A percentile compares a stretch with the other conserved stretches of the same genome.
These are phyloP conservation scores for Nipponia nippon DNA, from an alignment of 2,113 vertebrate genomes.

Conservation along the genomic window DNA sequence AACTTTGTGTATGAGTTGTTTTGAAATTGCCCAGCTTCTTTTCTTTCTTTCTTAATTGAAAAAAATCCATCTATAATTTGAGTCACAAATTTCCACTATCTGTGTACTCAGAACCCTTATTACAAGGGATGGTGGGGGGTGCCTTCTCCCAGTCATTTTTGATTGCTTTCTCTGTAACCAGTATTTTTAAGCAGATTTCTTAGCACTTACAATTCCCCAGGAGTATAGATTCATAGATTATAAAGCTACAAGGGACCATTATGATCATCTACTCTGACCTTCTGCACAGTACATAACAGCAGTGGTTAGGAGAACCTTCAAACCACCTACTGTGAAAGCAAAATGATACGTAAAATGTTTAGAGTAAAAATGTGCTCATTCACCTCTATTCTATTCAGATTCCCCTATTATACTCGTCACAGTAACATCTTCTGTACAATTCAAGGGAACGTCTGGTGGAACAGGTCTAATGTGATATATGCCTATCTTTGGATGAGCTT, in stretches of 20 bases:
- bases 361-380: not conserved
- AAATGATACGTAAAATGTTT: not conserved
- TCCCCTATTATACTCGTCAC: not conserved
- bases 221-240: constrained; percentile 20
- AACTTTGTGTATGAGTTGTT: not conserved
- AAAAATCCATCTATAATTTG: not conserved
- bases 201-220: not conserved
- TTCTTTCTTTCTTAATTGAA: not conserved
- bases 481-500: not conserved
- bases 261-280: not conserved
- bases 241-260: not conserved
- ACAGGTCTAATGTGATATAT: not conserved
- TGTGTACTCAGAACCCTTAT: not conserved
- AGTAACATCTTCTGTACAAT: not conserved
- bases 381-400: not conserved
- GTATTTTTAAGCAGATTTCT: not conserved
- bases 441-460: not conserved
- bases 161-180: not conserved
- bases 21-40: not conserved
- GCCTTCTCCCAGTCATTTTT: not conserved
- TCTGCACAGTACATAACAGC: not conserved
- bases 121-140: not conserved
- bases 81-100: rapidly evolving
- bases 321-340: not conserved
- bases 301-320: not conserved